Base-by-base conservation (phyloP, 2,113 vertebrate species). In the Triplophysa dalaica region DNA sequence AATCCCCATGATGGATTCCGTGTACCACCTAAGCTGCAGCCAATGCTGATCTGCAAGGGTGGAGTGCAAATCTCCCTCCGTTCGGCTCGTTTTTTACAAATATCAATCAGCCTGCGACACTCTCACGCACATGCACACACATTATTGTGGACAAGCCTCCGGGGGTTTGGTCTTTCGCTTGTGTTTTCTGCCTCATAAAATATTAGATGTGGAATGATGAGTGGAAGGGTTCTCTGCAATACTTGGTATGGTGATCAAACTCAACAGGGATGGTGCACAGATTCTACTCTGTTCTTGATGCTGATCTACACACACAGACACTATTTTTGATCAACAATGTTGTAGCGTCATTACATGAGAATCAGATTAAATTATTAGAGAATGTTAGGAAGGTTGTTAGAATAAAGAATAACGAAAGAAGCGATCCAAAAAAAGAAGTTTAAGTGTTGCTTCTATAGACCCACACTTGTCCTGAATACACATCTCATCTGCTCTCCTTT, bases 1-100 rank as follows among this genome's bases (percentile, higher is more conserved):
- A 77, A 43, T 43, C 45, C 52, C 72, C 33, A 17, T 61, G 65
- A 76, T 65, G 24, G 75, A 78, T 83, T 63, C 76, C 63, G 48
- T 24, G 29, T 54, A 17, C 76, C 72, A 68, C 80, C 33, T 54
- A 68, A 78, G 68, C 66, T 29, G 24, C 67, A 38, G 75, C 78
- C 80, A 86, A 79, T 87, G 70, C 85, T 79, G 78, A 82, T 82
- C 84, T 87, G 85, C 89, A 89, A 78, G 89, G 88, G 90, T 87
- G 86, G 85, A 90, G 86, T 78, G 84, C 87, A 87, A 89, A 88
- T 89, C 87, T 84, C 87, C 86, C 82, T 60, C 83, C 85, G 82
- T 65, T 72, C 81, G 48, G 43, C 17, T 79, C 81, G 88, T 91
- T 90, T 91, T 91, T 89, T 89, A 91, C 83, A 70, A 64, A 84